Conservation (phyloP, 2,888 invertebrate species). For the Stenotaenia linearis region DNA sequence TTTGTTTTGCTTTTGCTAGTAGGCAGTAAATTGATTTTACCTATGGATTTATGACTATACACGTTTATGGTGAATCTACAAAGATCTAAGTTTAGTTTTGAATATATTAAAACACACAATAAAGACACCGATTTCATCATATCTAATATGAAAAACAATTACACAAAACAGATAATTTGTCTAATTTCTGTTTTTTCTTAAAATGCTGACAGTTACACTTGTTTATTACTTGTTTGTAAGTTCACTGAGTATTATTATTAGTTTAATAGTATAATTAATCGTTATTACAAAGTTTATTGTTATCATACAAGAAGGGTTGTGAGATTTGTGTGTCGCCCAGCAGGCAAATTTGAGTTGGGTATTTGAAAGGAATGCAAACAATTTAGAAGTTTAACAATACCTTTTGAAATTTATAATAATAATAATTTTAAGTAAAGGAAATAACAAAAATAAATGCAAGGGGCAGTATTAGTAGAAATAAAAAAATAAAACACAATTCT, state of each 20-base stretch:
- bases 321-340: neutral
- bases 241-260: conserved; percentile 2
- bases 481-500: neutral
- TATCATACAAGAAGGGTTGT: neutral
- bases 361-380: neutral
- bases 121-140: neutral
- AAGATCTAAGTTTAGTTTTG: neutral
- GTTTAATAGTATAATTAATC: neutral
- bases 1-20: neutral
- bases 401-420: neutral
- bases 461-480: neutral
- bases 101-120: neutral
- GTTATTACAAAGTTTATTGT: neutral
- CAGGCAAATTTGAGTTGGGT: neutral
- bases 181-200: neutral
- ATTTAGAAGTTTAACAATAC: neutral
- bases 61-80: neutral
- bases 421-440: neutral
- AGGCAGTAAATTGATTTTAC: neutral
- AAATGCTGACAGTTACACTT: neutral
- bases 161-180: neutral
- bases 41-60: neutral
- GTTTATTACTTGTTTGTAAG: neutral
- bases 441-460: conserved; percentile 10
- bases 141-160: neutral